Base-by-base conservation (phyloP, 2,113 vertebrate species). In the Ciconia boyciana region DNA sequence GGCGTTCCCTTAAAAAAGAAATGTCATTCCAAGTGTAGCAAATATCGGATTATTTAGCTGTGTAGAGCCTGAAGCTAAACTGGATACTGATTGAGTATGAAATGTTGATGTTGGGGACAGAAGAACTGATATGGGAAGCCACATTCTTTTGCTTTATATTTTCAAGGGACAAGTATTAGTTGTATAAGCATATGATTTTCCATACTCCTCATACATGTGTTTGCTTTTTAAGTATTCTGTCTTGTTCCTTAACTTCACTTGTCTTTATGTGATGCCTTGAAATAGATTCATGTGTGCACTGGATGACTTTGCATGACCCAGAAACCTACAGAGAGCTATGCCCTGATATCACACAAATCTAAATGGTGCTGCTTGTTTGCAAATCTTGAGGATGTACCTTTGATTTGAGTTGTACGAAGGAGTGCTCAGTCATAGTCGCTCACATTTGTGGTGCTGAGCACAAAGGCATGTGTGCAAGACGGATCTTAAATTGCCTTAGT, bases 51-150 rank as follows among this genome's bases (percentile, higher is more conserved):
- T 78, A 78, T 84, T 96, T 95, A 78, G 55, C 75, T 72, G 32
- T 70, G 48, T 49, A 87, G 51, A 91, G 92, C 97, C 95, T 87
- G 85, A 81, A 96, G 95, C 93, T 93, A 91, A 86, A 52, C 62
- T 83, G 61, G 86, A 94, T 95, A 14, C 66, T 97, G 94, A 97
- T 87, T 93, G 87, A 92, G n/a, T 90, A 84, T 93, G 96, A 97
- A 96, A 96, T 96, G 95, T 97, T 96, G 96, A 86, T 83, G 78
- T 52, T 93, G 81, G 10, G 65, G 54, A 90, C 3, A 6, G 92
- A 94, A 93, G 83, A 95, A 57, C 70, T 32, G 66, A 90, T 95
- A 90, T 12, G 21, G 77, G 91, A 94, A 95, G 75, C 83, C 76
- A 69, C 82, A 34, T 94, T 89, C 44, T 89, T 96, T 92, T 84